phyloP scores from a whole-genome alignment of 2,797 vertebrate genomes.

The Paramormyrops hopkinsi region DNA sequence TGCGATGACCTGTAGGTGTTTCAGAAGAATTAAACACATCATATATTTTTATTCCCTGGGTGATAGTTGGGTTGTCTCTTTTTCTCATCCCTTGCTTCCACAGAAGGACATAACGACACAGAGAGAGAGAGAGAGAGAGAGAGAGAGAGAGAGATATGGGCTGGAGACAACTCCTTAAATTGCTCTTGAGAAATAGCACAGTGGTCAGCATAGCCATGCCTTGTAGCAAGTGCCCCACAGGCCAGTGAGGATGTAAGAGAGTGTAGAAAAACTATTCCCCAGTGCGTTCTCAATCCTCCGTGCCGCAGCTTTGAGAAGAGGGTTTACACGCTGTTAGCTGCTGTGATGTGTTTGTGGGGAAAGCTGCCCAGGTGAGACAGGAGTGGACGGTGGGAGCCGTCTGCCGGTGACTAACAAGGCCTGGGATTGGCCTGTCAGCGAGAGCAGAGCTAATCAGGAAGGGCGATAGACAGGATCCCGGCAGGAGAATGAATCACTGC shows the following conservation, averaged over 20 bases:
- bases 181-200: background rate
- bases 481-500: background rate
- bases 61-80: background rate
- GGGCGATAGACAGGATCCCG: background rate
- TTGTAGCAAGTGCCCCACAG: background rate
- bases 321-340: background rate
- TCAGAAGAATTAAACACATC: background rate
- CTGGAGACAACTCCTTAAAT: background rate
- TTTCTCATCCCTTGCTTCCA: background rate
- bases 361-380: background rate
- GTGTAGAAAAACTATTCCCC: background rate
- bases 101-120: background rate
- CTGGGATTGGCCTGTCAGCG: background rate
- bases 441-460: background rate
- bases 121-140: background rate
- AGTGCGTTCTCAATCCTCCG: background rate
- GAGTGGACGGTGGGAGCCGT: background rate
- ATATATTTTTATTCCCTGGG: background rate
- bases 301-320: background rate
- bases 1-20: background rate
- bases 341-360: background rate
- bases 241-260: background rate
- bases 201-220: background rate
- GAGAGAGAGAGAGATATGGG: background rate
- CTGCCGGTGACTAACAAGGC: constrained; percentile 4